Conservation (phyloP, 2,113 vertebrate species). For the Picathartes gymnocephalus region DNA sequence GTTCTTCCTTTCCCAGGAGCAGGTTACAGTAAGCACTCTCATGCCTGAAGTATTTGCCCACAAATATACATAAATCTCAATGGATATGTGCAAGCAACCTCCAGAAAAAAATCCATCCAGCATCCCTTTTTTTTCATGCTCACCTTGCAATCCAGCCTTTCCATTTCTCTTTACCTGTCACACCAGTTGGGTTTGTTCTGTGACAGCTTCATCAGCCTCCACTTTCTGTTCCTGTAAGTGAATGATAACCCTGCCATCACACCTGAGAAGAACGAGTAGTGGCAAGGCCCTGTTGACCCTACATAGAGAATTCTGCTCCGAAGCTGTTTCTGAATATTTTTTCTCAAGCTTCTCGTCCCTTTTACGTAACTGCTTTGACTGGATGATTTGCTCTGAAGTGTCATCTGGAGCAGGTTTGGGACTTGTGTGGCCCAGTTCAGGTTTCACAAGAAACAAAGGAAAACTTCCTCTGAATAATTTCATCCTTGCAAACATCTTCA, state of each 20-base stretch:
- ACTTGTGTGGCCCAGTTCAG: neutral
- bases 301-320: neutral
- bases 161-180: neutral
- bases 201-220: slow-evolving; percentile 6
- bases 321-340: neutral
- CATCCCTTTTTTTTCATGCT: neutral
- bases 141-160: neutral
- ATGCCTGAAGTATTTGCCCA: neutral
- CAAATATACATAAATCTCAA: neutral
- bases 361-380: neutral
- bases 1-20: neutral
- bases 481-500: neutral
- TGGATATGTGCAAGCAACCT: neutral
- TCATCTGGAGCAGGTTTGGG: neutral
- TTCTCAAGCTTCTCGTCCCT: neutral
- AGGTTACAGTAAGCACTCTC: neutral
- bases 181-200: neutral
- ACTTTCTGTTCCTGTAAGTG: neutral
- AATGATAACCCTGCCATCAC: neutral
- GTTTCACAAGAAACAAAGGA: neutral
- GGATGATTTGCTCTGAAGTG: neutral
- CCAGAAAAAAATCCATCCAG: neutral
- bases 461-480: neutral
- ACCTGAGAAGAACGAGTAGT: neutral
- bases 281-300: neutral